phyloP scores from a whole-genome alignment of 23 tunicate genomes.

The Ciona savignyi region DNA sequence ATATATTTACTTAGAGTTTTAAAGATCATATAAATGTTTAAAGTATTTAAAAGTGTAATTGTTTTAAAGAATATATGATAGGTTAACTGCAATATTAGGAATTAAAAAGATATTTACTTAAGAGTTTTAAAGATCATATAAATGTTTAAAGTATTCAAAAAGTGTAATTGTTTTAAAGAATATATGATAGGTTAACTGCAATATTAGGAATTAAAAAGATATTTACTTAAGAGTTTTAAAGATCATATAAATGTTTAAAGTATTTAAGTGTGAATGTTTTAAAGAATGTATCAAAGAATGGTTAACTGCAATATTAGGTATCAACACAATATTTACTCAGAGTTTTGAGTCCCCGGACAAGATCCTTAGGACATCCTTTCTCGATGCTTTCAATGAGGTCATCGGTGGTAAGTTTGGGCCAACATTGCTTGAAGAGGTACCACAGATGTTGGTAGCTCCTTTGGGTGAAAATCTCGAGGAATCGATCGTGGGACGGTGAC shows the following conservation, averaged over 20 bases:
- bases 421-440: constrained; percentile 65
- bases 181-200: too few species aligned
- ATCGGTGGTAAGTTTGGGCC: constrained; percentile 58
- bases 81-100: too few species aligned
- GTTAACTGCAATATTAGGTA: background rate
- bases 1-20: background rate
- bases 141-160: too few species aligned
- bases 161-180: too few species aligned
- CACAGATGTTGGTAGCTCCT: constrained; percentile 82
- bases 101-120: too few species aligned
- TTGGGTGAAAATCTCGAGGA: constrained; percentile 70
- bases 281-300: background rate
- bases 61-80: too few species aligned
- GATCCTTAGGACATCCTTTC: constrained; percentile 45
- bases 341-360: constrained; percentile 49
- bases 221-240: too few species aligned
- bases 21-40: background rate
- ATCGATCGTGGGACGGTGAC: constrained; percentile 50
- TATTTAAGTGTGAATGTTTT: too few species aligned
- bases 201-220: too few species aligned
- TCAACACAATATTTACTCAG: constrained; percentile 59
- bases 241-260: too few species aligned
- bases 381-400: constrained; percentile 50
- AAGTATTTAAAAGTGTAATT: too few species aligned
- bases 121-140: too few species aligned